Evolutionary conservation across 2,113 vertebrate species (phyloP), one percentile per base, ranked within the genome.

Genomic region (Sinocyclocheilus maitianheensis): DNA sequence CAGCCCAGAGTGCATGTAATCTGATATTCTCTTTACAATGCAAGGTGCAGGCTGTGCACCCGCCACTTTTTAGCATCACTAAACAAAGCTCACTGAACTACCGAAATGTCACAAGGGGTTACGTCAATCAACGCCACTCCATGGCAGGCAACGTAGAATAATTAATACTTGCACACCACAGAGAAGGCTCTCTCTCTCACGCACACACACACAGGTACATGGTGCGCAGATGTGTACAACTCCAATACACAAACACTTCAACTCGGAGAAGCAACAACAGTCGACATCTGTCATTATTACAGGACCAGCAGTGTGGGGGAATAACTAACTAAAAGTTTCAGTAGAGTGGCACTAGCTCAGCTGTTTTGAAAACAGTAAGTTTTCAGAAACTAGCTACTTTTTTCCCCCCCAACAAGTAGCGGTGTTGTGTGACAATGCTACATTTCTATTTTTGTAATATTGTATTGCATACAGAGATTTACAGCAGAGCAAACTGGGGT

Each of bases 21-120:
- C 89, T 88, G 88, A 88, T 90, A 90, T 90, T 90, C 87, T 77
- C 89, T 90, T 87, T 88, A 85, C 87, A 88, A 43, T 63, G 86
- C 65, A 80, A 65, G 46, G 26, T 16, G 67, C 24, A 65, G 12
- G 34, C 51, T 37, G 53, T 30, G 83, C 10, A 6, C 79, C 81
- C 43, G 53, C 55, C 84, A 85, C 72, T 85, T 85, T 84, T 62
- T 85, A 81, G 74, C 51, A 77, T 84, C 37, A 79, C 81, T 62
- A 40, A 84, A 77, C 74, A 84, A 69, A 79, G 65, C 76, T 86
- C 67, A 58, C 60, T 78, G 24, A 53, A 74, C 81, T 72, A 48
- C 76, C 40, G 83, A 71, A 83, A 85, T 34, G 84, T 81, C 85
- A 85, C 84, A 43, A 87, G 80, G 69, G 58, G 87, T 87, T 82